Base-by-base conservation (phyloP, 2,113 vertebrate species). In the Sander lucioperca region DNA sequence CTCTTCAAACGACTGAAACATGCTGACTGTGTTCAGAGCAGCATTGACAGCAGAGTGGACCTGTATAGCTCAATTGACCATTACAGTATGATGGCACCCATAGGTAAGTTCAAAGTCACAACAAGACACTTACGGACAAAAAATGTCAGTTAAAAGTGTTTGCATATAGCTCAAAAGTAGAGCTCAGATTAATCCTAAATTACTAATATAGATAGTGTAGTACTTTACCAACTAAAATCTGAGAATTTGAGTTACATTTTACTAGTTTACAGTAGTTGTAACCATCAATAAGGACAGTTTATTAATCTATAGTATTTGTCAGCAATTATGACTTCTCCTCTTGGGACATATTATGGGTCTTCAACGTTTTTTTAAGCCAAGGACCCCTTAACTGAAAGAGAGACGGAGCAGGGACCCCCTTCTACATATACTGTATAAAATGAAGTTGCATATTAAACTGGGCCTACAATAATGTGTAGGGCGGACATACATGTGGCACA, bases 1-100 rank as follows among this genome's bases (percentile, higher is more conserved):
- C 71, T 84, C 67, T 82, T 77, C 51, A 48, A 80, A 67, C 76
- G 84, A 82, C 50, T 80, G 25, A 69, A 76, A 63, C 36, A n/a
- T 1, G 18, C 45, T 15, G 57, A 72, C 36, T 62, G n/a, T 72
- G 64, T 47, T 66, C 51, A 66, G 16, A 77, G 61, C 57, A 36
- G 39, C 30, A 3, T 0, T 27, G 47, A 56, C 64, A 47, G 47
- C 13, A 21, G 14, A 70, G 59, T 15, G 36, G 54, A 16, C 21
- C 70, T 15, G 75, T 23, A 33, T 48, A 1, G n/a, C 47, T 54
- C 33, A 47, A 18, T 36, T 43, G 27, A 16, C 23, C 58, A 11
- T 59, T n/a, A 25, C 47, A 21, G 58, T 25, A 70, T 19, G 16
- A 36, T 2, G 3, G 3, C 50, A 59, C 19, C 64, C 3, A 13